Conservation (phyloP, 2,888 invertebrate species). For the Drosophila tanythrix region DNA sequence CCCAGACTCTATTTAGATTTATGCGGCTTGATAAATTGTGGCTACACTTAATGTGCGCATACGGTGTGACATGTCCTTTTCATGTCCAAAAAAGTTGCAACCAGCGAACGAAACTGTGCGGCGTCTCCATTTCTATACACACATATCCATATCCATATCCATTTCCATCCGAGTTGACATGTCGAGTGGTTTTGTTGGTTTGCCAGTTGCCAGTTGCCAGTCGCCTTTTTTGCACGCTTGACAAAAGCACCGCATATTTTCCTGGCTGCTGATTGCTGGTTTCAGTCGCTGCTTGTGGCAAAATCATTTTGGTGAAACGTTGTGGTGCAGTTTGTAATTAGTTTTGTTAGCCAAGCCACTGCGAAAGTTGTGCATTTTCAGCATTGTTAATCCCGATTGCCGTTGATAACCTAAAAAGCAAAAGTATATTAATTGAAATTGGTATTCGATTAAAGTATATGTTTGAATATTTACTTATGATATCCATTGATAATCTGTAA, state of each 20-base stretch:
- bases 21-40: slow-evolving; percentile 80
- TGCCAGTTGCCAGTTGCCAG: slow-evolving; percentile 39
- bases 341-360: slow-evolving; percentile 52
- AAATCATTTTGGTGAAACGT: slow-evolving; percentile 61
- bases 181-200: slow-evolving; percentile 78
- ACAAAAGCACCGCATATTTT: slow-evolving; percentile 62
- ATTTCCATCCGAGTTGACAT: slow-evolving; percentile 75
- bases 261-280: slow-evolving; percentile 20
- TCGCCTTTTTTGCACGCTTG: slow-evolving; percentile 65
- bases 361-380: neutral
- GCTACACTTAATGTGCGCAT: slow-evolving; percentile 78
- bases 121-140: slow-evolving; percentile 9
- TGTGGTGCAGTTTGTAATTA: slow-evolving; percentile 74
- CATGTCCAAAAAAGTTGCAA: slow-evolving; percentile 75
- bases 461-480: neutral
- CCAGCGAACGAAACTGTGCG: slow-evolving; percentile 8
- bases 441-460: neutral
- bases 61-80: slow-evolving; percentile 79
- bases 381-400: neutral
- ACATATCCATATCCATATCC: slow-evolving; percentile 15
- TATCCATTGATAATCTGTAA: neutral
- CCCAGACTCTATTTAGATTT: slow-evolving; percentile 79
- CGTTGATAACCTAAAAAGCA: slow-evolving; percentile 3
- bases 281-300: slow-evolving; percentile 41
- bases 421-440: neutral